A percentile compares a stretch with the other conserved stretches of the same genome.
Conservation (phyloP, 2,888 invertebrate species). For the Agriopis aurantiaria region DNA sequence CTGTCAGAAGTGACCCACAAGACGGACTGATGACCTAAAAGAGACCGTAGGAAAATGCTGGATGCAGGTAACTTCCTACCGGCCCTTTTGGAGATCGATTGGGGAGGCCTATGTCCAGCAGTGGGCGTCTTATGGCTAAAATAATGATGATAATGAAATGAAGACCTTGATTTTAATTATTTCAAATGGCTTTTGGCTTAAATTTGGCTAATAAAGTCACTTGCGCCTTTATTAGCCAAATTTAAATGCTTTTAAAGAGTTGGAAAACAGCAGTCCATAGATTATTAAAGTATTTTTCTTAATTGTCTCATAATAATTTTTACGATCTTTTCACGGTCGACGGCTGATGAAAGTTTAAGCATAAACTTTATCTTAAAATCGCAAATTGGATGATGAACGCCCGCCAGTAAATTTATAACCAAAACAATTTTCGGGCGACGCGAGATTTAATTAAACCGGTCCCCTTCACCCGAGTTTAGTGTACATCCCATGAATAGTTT, state of each 20-base stretch:
- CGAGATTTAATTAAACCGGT: constrained; percentile 59
- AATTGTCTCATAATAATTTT: constrained; percentile 12
- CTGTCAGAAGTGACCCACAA: not conserved
- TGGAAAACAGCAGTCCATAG: too few relatives aligned
- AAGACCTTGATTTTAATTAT: not conserved
- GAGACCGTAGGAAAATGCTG: too few relatives aligned
- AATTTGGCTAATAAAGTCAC: too few relatives aligned
- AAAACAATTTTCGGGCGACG: constrained; percentile 57
- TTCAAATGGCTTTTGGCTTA: too few relatives aligned
- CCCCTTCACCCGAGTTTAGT: constrained; percentile 39
- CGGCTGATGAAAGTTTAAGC: constrained; percentile 18
- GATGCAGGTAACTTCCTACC: too few relatives aligned
- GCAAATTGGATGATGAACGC: constrained; percentile 57
- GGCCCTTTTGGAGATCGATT: too few relatives aligned
- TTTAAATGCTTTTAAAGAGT: too few relatives aligned
- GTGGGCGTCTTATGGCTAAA: too few relatives aligned
- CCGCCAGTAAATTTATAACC: constrained; percentile 54
- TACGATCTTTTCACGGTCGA: constrained; percentile 12
- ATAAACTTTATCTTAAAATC: constrained; percentile 41
- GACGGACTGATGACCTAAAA: too few relatives aligned
- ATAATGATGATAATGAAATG: not conserved
- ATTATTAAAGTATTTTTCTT: too few relatives aligned
- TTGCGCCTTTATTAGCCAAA: too few relatives aligned
- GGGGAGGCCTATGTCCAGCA: too few relatives aligned
- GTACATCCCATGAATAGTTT: constrained; percentile 63